phyloP scores from a whole-genome alignment of 2,797 vertebrate species.

The Anniella stebbinsi region DNA sequence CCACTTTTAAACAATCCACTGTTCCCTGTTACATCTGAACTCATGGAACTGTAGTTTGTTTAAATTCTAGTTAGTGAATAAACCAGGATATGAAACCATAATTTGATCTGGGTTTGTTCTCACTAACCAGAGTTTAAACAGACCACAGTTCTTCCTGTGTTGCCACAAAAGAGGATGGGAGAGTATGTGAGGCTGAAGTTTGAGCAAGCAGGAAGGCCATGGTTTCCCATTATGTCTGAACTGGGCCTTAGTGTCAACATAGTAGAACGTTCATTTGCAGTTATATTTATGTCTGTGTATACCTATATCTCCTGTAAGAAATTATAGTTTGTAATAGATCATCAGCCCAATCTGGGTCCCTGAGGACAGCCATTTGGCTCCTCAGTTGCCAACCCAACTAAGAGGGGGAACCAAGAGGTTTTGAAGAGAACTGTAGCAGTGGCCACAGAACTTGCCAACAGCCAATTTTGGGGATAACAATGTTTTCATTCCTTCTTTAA shows the following conservation, averaged over 20 bases:
- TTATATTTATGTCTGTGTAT: neutral
- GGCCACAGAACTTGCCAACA: neutral
- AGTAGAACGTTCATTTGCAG: neutral
- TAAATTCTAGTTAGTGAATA: neutral
- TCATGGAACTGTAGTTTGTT: neutral
- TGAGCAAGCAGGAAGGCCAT: neutral
- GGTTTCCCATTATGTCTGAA: neutral
- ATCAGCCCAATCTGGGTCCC: neutral
- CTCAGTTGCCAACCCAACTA: no score
- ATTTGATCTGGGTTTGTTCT: neutral
- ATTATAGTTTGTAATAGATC: neutral
- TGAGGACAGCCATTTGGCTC: neutral
- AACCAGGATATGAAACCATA: neutral
- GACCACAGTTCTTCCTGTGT: neutral
- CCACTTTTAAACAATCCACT: neutral
- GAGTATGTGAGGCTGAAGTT: neutral
- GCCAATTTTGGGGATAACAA: neutral
- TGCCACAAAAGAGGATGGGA: neutral
- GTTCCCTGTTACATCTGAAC: neutral
- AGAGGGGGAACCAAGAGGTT: neutral
- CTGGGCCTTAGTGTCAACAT: neutral
- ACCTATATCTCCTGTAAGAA: neutral
- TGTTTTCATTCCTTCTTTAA: neutral
- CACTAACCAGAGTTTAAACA: neutral
- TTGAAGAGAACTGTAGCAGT: neutral